Conservation (phyloP, 2,797 vertebrate species). For the Sternarchorhynchus goeldii region DNA sequence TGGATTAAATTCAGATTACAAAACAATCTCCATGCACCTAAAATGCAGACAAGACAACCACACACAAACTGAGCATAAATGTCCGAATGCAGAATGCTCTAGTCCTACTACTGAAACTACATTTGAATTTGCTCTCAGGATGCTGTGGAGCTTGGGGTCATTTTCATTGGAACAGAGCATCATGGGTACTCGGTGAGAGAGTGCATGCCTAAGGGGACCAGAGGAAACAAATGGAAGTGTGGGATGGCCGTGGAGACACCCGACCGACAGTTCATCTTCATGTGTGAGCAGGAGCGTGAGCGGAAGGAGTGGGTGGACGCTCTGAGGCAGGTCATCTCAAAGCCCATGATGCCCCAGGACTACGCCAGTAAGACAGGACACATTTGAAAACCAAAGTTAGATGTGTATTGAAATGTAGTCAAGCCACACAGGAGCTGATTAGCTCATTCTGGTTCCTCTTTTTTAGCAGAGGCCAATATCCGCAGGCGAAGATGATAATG, state of each 20-base stretch:
- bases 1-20: too few species aligned
- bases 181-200: slow-evolving; percentile 81
- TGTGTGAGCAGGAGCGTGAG: slow-evolving; percentile 84
- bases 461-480: slow-evolving; percentile 74
- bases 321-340: slow-evolving; percentile 75
- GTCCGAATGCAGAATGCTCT: too few species aligned
- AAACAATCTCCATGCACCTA: too few species aligned
- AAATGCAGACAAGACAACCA: too few species aligned
- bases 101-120: neutral
- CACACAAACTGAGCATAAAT: too few species aligned
- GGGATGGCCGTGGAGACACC: slow-evolving; percentile 82
- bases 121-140: slow-evolving; percentile 71
- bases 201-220: slow-evolving; percentile 71
- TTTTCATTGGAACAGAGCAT: slow-evolving; percentile 82
- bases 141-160: slow-evolving; percentile 82
- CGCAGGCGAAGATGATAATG: slow-evolving; percentile 63
- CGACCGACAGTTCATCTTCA: slow-evolving; percentile 81
- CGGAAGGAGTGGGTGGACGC: slow-evolving; percentile 87
- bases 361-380: slow-evolving; percentile 67
- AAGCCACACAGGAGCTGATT: neutral
- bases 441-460: slow-evolving; percentile 18
- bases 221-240: slow-evolving; percentile 82
- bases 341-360: slow-evolving; percentile 78
- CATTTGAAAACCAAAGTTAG: neutral
- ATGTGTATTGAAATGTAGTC: neutral